These are phyloP conservation scores for Drosophila malerkotliana DNA, from an alignment of 1,140 invertebrate species.

Conservation along the genomic window DNA sequence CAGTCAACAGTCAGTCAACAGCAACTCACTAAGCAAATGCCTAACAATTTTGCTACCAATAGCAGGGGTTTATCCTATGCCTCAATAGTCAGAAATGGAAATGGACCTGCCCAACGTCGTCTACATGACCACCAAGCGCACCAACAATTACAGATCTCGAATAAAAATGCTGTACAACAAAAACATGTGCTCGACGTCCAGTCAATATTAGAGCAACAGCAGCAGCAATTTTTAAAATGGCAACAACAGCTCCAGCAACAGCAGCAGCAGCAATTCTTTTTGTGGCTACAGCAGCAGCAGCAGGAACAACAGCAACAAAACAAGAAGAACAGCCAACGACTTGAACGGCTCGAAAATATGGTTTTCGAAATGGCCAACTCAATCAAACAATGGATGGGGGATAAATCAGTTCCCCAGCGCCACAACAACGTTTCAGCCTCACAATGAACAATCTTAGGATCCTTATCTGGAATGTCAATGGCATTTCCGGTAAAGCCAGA, in stretches of 20 bases:
- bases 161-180: background rate
- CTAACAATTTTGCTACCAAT: background rate
- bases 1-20: background rate
- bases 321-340: conserved; percentile 12
- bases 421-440: conserved; percentile 4
- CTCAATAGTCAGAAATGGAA: no score
- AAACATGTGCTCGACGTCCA: background rate
- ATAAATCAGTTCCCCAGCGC: conserved; percentile 8
- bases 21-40: background rate
- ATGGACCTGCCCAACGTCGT: no score
- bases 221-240: conserved; percentile 4
- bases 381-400: conserved; percentile 19
- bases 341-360: conserved; percentile 31
- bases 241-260: background rate
- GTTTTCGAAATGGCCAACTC: background rate
- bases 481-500: conserved; percentile 24
- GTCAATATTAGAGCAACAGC: background rate
- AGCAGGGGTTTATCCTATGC: background rate
- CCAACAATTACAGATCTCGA: no score
- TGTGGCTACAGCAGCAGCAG: background rate
- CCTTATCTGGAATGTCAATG: conserved; percentile 35
- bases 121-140: no score
- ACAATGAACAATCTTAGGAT: conserved; percentile 18
- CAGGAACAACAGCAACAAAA: conserved; percentile 21
- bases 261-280: conserved; percentile 12